Percentiles rank a stretch among this genome's conserved stretches.
Evolutionary conservation across 2,797 vertebrate genomes (phyloP).

Genomic region (Smutsia gigantea): DNA sequence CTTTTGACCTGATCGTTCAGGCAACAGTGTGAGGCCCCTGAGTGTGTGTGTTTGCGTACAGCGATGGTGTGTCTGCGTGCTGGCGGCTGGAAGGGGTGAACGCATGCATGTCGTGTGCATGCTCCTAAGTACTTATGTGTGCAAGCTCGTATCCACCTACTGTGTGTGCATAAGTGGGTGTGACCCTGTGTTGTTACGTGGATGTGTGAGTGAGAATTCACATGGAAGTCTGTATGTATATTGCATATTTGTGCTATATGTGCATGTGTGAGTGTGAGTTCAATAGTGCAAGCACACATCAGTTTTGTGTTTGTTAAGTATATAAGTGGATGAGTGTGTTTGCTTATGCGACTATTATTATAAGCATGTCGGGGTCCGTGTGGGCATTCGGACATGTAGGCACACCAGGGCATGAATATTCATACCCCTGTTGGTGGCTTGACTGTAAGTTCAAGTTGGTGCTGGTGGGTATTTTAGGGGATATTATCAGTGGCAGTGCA

Average conservation of each 20-base stretch:
- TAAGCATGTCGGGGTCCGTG: neutral
- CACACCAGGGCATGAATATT: neutral
- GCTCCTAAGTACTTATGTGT: neutral
- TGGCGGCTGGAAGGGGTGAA: neutral
- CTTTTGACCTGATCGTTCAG: neutral
- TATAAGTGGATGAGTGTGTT: neutral
- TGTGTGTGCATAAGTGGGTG: neutral
- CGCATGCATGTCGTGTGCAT: rapidly evolving
- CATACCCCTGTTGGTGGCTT: neutral
- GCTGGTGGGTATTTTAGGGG: neutral
- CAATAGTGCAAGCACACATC: neutral
- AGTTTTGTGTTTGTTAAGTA: neutral
- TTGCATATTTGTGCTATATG: neutral
- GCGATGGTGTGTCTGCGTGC: neutral
- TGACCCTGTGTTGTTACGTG: neutral
- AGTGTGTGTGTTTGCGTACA: neutral
- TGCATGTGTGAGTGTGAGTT: neutral
- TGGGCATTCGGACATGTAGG: neutral
- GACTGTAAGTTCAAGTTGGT: neutral
- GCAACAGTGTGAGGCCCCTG: neutral
- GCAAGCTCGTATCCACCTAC: rapidly evolving
- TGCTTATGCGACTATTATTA: neutral
- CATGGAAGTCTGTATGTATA: neutral
- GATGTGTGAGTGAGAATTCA: neutral
- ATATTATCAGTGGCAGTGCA: neutral